phyloP scores from a whole-genome alignment of 2,888 invertebrate species.

The Cantharis nigra region DNA sequence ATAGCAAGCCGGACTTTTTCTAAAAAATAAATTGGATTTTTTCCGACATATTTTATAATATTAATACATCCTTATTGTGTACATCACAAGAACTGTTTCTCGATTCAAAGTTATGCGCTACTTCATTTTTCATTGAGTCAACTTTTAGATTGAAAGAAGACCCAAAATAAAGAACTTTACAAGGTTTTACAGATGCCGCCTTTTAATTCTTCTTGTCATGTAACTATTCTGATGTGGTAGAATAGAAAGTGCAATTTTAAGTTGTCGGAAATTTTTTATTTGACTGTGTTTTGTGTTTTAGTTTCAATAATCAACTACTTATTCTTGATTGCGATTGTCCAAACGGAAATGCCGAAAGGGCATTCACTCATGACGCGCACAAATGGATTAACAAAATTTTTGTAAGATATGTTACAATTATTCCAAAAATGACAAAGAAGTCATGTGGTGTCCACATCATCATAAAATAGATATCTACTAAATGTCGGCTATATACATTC shows the following conservation, averaged over 20 bases:
- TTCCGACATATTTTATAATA: constrained; percentile 39
- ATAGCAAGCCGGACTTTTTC: constrained; percentile 17
- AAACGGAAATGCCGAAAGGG: too few relatives aligned
- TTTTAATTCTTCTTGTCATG: constrained; percentile 20
- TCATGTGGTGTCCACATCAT: too few relatives aligned
- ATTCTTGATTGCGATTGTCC: too few relatives aligned
- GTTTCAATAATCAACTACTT: too few relatives aligned
- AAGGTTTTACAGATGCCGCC: constrained; percentile 37
- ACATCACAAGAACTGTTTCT: constrained; percentile 31
- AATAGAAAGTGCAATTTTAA: not conserved
- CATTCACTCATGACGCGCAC: too few relatives aligned
- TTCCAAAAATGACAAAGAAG: too few relatives aligned
- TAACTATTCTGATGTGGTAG: constrained; percentile 2
- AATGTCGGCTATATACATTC: too few relatives aligned
- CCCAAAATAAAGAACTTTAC: constrained; percentile 36
- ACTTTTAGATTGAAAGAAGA: constrained; percentile 40
- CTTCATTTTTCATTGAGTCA: constrained; percentile 53
- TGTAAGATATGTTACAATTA: too few relatives aligned
- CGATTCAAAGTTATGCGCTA: constrained; percentile 38
- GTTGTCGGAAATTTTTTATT: not conserved
- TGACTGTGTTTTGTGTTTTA: not conserved
- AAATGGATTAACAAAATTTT: too few relatives aligned
- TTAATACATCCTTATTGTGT: constrained; percentile 33
- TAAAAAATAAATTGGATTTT: constrained; percentile 53
- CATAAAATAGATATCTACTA: too few relatives aligned